Conservation (phyloP, 1,140 invertebrate species). For the Steinernema khuongi region DNA sequence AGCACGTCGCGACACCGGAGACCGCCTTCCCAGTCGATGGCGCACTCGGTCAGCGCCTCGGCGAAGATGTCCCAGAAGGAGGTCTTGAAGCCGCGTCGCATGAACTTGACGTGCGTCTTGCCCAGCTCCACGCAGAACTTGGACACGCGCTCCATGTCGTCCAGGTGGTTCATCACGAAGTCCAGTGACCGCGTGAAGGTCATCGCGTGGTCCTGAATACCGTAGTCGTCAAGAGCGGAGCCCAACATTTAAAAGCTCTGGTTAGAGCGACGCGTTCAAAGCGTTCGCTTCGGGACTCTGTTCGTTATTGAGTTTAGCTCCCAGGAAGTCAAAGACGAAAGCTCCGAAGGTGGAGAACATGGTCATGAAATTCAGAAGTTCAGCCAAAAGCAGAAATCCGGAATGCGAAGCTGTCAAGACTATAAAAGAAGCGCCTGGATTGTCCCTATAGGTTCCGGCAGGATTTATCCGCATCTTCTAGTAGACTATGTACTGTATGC, state of each 20-base stretch:
- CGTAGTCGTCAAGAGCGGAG: too few relatives aligned
- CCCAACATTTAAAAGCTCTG: too few relatives aligned
- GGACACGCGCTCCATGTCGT: background rate
- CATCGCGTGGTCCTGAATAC: conserved; percentile 4
- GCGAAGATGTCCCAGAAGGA: conserved; percentile 12
- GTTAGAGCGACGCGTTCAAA: background rate
- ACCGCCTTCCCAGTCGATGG: conserved; percentile 8
- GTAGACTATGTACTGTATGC: too few relatives aligned
- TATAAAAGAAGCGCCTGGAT: too few relatives aligned
- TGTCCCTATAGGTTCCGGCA: too few relatives aligned
- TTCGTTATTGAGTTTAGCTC: too few relatives aligned
- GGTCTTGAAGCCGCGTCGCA: background rate
- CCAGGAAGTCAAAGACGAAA: too few relatives aligned
- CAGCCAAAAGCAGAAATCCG: too few relatives aligned
- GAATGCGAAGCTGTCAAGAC: too few relatives aligned
- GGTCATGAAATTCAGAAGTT: too few relatives aligned
- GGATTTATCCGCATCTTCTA: too few relatives aligned
- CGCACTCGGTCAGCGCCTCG: conserved; percentile 2
- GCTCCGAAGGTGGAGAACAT: too few relatives aligned
- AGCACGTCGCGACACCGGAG: conserved; percentile 1
- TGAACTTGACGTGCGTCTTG: background rate
- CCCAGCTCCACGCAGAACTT: conserved; percentile 1
- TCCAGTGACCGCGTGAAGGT: background rate
- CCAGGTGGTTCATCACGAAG: conserved; percentile 5
- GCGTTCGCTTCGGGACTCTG: background rate